phyloP scores from a whole-genome alignment of 2,888 invertebrate species.

The Phasia obesa region DNA sequence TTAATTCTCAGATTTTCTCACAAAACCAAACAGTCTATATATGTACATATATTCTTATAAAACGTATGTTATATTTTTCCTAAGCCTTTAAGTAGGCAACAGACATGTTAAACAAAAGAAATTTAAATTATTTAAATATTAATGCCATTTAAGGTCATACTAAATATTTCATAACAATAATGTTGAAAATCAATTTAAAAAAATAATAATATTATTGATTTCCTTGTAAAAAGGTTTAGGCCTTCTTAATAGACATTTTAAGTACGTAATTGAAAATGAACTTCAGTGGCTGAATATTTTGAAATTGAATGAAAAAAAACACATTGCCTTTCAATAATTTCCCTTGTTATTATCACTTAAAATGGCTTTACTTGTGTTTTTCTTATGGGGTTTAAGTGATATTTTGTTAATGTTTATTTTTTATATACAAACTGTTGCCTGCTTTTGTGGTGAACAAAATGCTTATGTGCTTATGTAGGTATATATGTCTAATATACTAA shows the following conservation, averaged over 20 bases:
- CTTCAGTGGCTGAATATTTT: too few species aligned
- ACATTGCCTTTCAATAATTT: not conserved
- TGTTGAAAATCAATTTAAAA: not conserved
- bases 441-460: conserved; percentile 39
- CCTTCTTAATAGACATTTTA: too few species aligned
- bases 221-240: too few species aligned
- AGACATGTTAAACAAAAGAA: conserved; percentile 7
- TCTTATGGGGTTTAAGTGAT: too few species aligned
- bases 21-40: not conserved
- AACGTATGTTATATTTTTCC: not conserved
- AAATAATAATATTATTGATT: too few species aligned
- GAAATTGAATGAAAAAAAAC: too few species aligned
- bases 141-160: conserved; percentile 30
- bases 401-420: not conserved
- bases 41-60: conserved; percentile 1
- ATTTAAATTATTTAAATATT: conserved; percentile 7
- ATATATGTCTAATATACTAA: conserved; percentile 22
- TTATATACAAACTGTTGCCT: conserved; percentile 44
- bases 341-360: not conserved
- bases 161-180: conserved; percentile 13
- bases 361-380: too few species aligned
- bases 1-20: not conserved
- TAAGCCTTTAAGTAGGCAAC: conserved; percentile 54
- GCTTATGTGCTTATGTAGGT: not conserved
- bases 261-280: too few species aligned